Conservation (phyloP, 2,888 invertebrate genomes). For the Sacculina carcini region DNA sequence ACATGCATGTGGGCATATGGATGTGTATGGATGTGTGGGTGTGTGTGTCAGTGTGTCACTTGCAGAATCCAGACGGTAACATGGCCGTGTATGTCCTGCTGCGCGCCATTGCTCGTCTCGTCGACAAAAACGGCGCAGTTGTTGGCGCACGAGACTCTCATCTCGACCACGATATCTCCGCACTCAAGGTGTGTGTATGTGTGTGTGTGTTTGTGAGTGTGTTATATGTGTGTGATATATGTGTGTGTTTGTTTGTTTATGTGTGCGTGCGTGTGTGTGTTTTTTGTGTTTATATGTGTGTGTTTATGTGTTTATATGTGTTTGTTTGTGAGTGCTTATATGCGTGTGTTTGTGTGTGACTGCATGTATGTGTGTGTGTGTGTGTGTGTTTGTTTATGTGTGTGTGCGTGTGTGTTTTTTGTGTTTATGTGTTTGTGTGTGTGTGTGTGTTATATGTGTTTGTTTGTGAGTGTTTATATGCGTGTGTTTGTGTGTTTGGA, state of each 20-base stretch:
- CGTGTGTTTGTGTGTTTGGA: too few relatives aligned
- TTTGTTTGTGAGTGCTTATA: too few relatives aligned
- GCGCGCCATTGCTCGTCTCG: slow-evolving; percentile 70
- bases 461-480: too few relatives aligned
- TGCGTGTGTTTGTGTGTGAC: too few relatives aligned
- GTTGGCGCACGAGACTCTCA: slow-evolving; percentile 63
- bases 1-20: too few relatives aligned
- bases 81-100: slow-evolving; percentile 72
- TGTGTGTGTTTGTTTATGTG: too few relatives aligned
- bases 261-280: neutral
- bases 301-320: too few relatives aligned
- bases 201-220: too few relatives aligned
- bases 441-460: neutral
- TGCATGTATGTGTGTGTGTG: too few relatives aligned
- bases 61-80: slow-evolving; percentile 59
- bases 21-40: too few relatives aligned
- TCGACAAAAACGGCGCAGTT: slow-evolving; percentile 57
- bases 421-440: neutral
- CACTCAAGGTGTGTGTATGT: slow-evolving; percentile 35
- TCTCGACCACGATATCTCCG: slow-evolving; percentile 67
- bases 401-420: neutral
- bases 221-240: too few relatives aligned
- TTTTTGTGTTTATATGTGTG: too few relatives aligned
- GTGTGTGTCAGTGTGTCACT: slow-evolving; percentile 29
- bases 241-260: neutral